A percentile compares a stretch with the other conserved stretches of the same genome.
phyloP scores from a whole-genome alignment of 2,888 invertebrate genomes.

The Noctua pronuba region DNA sequence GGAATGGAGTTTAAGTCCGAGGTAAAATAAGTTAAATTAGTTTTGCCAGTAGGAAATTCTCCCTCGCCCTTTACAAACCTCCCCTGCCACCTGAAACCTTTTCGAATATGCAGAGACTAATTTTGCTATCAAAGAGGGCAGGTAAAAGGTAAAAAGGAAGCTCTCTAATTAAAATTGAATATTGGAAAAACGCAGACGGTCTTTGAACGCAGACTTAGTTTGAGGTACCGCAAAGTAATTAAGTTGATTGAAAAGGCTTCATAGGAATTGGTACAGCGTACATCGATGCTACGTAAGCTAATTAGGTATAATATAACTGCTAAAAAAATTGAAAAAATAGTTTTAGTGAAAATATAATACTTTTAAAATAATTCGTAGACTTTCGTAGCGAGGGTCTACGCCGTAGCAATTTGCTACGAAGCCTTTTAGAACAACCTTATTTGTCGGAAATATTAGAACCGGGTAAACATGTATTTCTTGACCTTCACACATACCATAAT shows the following conservation, averaged over 20 bases:
- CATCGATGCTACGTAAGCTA: not conserved
- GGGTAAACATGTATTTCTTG: too few species aligned
- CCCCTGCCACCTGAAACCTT: constrained; percentile 2
- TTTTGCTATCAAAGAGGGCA: constrained; percentile 21
- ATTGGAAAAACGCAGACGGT: not conserved
- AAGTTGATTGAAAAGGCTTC: not conserved
- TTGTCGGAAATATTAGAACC: not conserved
- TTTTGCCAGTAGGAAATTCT: not conserved
- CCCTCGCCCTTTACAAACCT: not conserved
- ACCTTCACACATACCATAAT: not conserved
- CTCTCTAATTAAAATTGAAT: not conserved
- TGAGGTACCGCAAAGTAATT: not conserved
- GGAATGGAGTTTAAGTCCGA: not conserved
- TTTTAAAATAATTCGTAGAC: not conserved
- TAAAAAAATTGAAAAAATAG: not conserved
- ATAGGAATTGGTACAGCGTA: not conserved
- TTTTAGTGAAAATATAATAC: not conserved
- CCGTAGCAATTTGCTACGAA: constrained; percentile 45
- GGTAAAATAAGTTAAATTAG: constrained; percentile 16
- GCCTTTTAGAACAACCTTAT: constrained; percentile 24
- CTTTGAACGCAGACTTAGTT: constrained; percentile 6
- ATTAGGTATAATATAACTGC: not conserved
- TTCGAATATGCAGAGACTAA: not conserved
- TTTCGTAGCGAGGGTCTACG: constrained; percentile 45
- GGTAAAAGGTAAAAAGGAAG: not conserved